These are phyloP conservation scores for Actinia equina DNA, from an alignment of 64 coral and sea anemone species.

Conservation along the genomic window DNA sequence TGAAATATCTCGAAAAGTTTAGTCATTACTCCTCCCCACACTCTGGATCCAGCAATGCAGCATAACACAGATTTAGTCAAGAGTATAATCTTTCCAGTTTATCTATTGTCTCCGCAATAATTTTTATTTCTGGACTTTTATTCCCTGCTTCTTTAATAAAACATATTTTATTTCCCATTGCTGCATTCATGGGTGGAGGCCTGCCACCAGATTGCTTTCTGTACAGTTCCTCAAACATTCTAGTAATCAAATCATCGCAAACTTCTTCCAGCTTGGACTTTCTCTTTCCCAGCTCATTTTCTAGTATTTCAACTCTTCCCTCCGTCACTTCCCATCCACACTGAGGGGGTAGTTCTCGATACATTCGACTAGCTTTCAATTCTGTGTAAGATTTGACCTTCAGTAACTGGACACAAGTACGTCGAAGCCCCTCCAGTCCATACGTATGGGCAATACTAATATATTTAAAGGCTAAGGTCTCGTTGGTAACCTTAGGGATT, in stretches of 20 bases:
- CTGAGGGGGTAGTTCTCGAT: conserved; percentile 13
- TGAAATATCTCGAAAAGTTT: too few relatives aligned
- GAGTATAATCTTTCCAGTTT: conserved; percentile 35
- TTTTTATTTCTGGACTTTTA: conserved; percentile 5
- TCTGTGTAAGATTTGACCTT: conserved; percentile 1
- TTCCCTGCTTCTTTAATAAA: conserved; percentile 15
- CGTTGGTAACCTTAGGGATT: conserved; percentile 22
- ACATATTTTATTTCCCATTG: conserved; percentile 21
- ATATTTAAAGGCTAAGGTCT: conserved; percentile 36
- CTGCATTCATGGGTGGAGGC: conserved; percentile 24
- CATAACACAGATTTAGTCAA: background rate
- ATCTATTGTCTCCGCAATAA: conserved; percentile 16
- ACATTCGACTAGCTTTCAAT: conserved; percentile 13
- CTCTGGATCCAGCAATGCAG: background rate
- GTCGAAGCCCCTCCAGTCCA: conserved; percentile 7
- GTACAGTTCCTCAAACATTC: conserved; percentile 24
- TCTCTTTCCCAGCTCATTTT: background rate
- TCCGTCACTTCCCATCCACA: conserved; percentile 27
- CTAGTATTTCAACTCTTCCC: conserved; percentile 11
- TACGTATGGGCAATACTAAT: conserved; percentile 21
- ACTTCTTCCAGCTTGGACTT: background rate
- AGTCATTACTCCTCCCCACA: background rate
- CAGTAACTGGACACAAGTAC: background rate
- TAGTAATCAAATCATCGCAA: conserved; percentile 22
- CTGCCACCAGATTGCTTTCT: conserved; percentile 1